Evolutionary conservation across 1,140 invertebrate species (phyloP).

Genomic region (Eumeta japonica): DNA sequence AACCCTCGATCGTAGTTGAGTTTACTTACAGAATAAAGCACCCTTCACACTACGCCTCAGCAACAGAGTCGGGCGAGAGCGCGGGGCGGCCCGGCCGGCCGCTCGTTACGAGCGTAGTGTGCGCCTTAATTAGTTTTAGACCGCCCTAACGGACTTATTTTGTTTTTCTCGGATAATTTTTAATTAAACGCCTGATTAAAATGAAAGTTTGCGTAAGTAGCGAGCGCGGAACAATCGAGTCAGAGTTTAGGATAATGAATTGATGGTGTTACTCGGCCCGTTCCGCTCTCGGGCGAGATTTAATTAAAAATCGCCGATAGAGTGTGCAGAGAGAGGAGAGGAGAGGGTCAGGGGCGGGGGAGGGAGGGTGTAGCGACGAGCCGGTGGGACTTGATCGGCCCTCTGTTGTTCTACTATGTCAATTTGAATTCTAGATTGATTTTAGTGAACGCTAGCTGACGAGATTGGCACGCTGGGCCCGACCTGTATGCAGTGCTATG

Average conservation of each 20-base stretch:
- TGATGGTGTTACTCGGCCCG: slow-evolving; percentile 56
- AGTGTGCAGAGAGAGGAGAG: slow-evolving; percentile 52
- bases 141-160: slow-evolving; percentile 55
- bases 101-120: no score
- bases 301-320: slow-evolving; percentile 58
- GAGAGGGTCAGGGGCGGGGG: slow-evolving; percentile 36
- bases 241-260: slow-evolving; percentile 58
- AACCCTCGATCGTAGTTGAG: no score
- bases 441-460: no score
- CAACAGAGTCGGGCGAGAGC: no score
- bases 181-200: slow-evolving; percentile 59
- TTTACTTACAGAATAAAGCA: no score
- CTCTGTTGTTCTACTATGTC: slow-evolving; percentile 54
- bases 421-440: slow-evolving; percentile 54
- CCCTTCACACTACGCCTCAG: no score
- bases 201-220: slow-evolving; percentile 59
- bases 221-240: slow-evolving; percentile 54
- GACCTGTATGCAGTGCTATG: no score
- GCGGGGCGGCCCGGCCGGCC: no score
- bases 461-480: no score
- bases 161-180: slow-evolving; percentile 59
- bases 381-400: slow-evolving; percentile 46
- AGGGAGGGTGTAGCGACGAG: slow-evolving; percentile 37
- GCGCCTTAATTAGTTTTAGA: slow-evolving; percentile 52
- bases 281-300: slow-evolving; percentile 47